Conservation (phyloP, 2,888 invertebrate genomes). For the Beris chalybata region DNA sequence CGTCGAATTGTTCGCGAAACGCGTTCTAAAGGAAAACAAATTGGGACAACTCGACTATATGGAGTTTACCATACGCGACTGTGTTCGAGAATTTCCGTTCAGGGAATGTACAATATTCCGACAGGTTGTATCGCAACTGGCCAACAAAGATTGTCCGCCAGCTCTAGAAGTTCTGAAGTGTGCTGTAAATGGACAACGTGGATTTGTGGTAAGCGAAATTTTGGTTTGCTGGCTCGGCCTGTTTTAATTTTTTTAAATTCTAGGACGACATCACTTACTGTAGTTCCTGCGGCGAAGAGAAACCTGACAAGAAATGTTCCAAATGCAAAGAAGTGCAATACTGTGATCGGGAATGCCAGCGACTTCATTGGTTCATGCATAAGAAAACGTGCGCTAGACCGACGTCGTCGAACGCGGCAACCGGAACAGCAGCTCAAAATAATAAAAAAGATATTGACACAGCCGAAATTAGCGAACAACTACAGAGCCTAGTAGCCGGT, state of each 20-base stretch:
- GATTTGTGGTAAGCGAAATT: slow-evolving; percentile 61
- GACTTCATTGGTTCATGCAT: slow-evolving; percentile 89
- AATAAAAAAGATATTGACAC: slow-evolving; percentile 53
- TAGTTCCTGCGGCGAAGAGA: slow-evolving; percentile 84
- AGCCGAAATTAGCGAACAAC: slow-evolving; percentile 59
- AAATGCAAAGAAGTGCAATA: slow-evolving; percentile 93
- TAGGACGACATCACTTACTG: slow-evolving; percentile 68
- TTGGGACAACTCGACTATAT: slow-evolving; percentile 68
- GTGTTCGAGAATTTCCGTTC: slow-evolving; percentile 87
- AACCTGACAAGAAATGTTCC: slow-evolving; percentile 90
- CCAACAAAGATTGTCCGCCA: slow-evolving; percentile 69
- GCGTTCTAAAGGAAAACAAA: slow-evolving; percentile 74
- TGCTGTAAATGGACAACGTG: slow-evolving; percentile 86
- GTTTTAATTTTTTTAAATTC: slow-evolving; percentile 24
- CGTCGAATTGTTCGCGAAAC: slow-evolving; percentile 74
- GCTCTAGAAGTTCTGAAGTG: slow-evolving; percentile 74
- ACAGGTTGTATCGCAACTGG: slow-evolving; percentile 75
- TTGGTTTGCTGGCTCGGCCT: background rate
- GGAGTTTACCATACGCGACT: slow-evolving; percentile 78
- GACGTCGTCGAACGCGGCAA: slow-evolving; percentile 53
- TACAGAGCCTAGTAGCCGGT: slow-evolving; percentile 56
- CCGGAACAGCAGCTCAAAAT: slow-evolving; percentile 42
- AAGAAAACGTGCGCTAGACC: slow-evolving; percentile 80
- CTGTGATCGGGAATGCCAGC: slow-evolving; percentile 92
- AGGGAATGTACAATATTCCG: slow-evolving; percentile 87